Base-by-base conservation (phyloP, 2,888 invertebrate genomes). In the Mycalesis mineus region DNA sequence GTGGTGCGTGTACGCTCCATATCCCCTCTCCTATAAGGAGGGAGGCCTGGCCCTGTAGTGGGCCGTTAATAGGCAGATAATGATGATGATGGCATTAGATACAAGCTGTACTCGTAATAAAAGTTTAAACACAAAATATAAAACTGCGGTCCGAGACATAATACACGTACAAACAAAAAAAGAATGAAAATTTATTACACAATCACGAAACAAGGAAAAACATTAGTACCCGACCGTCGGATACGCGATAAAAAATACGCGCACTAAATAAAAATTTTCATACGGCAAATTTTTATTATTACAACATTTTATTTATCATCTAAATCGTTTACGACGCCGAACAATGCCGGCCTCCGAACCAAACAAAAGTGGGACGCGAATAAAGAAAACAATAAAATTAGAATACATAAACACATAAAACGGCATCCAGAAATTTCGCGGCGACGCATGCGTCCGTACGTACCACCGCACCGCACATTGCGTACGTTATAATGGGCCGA, bases 381-480 rank as follows among this genome's bases (percentile, higher is more conserved):
- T 88, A 88, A 89, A 87, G 88, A 88, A 88, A 86, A 89, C 89
- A 89, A 89, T 89, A 88, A 88, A 89, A 89, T 88, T 88, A 87
- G 88, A 89, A 88, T 89, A 88, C 82, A 87, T 86, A 88, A 87
- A 88, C 88, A 87, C 87, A 88, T 88, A 88, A 87, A 88, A 83
- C 82, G 77, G 78, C 78, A 80, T 80, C 80, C 83, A 80, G 86
- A 83, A 76, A 77, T 77, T 78, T 80, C 78, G 74, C 72, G 74
- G 76, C 76, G 78, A 61, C 72, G 82, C 85, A 80, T 82, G 85
- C 84, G 68, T 67, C 74, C 66, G 22, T 11, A 1, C 70, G 69
- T 65, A 71, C 73, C 78, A 36, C 11, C 36, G 36, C 11, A 73
- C 68, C 71, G 67, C 65, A 65, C 78, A 75, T 62, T 62, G 79